A percentile compares a stretch with the other conserved stretches of the same genome.
phyloP scores from a whole-genome alignment of 2,797 vertebrate species.

The Betta splendens region DNA sequence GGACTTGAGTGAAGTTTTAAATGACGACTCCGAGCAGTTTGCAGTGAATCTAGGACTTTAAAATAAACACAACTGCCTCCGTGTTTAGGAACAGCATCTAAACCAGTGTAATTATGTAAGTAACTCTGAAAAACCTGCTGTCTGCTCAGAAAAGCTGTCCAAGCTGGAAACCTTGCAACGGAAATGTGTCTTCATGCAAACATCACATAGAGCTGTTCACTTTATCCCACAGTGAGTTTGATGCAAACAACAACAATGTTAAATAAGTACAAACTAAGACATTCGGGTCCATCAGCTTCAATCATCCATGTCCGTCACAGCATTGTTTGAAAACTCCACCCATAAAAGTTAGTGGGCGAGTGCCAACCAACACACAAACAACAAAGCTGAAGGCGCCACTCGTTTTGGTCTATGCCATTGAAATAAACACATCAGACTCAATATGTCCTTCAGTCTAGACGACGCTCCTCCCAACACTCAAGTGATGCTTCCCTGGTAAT shows the following conservation, averaged over 20 bases:
- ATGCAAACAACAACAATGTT: no score
- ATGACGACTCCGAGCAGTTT: conserved; percentile 21
- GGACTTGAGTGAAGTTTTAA: conserved; percentile 13
- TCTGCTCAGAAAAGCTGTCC: neutral
- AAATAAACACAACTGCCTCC: conserved; percentile 29
- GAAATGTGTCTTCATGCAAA: conserved; percentile 11
- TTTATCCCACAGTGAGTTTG: conserved; percentile 12
- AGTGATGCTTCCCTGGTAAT: conserved; percentile 66
- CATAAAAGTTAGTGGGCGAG: conserved; percentile 52
- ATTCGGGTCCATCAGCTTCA: conserved; percentile 40
- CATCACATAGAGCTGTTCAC: neutral
- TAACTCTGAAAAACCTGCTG: conserved; percentile 19
- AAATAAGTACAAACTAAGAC: conserved; percentile 39
- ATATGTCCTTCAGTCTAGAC: conserved; percentile 70
- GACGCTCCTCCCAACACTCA: conserved; percentile 63
- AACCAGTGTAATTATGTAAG: conserved; percentile 33
- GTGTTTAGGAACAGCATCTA: conserved; percentile 28
- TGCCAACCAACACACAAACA: conserved; percentile 67
- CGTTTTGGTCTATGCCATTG: conserved; percentile 64
- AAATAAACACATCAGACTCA: conserved; percentile 84
- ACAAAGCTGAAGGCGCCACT: conserved; percentile 59
- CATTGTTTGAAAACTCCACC: conserved; percentile 42
- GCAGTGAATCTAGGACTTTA: conserved; percentile 7
- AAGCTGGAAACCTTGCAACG: conserved; percentile 2
- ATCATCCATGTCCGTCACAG: conserved; percentile 38